These are phyloP conservation scores for Enteromius viviparus DNA, from an alignment of 2,797 vertebrate species.

Conservation along the genomic window DNA sequence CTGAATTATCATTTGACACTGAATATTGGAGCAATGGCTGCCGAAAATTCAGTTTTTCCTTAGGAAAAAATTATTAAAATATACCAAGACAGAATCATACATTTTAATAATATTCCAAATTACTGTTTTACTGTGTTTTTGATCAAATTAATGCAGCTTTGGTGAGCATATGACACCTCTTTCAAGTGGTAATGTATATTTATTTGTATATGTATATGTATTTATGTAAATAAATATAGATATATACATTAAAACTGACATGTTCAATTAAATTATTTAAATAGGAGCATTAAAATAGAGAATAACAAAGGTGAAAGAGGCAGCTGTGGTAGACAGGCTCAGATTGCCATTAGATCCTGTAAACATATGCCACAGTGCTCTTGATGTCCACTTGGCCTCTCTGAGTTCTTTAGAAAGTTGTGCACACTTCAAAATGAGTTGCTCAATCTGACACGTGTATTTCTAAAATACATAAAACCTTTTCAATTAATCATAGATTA, in stretches of 20 bases:
- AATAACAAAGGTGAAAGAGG: slow-evolving; percentile 13
- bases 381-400: slow-evolving; percentile 64
- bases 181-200: background rate
- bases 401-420: slow-evolving; percentile 23
- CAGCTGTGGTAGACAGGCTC: slow-evolving; percentile 71
- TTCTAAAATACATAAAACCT: background rate
- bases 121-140: background rate
- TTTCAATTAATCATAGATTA: background rate
- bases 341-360: slow-evolving; percentile 18
- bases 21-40: background rate
- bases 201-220: no score
- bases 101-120: background rate
- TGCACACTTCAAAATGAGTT: slow-evolving; percentile 3
- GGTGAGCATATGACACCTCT: background rate
- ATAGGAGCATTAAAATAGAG: background rate
- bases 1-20: background rate
- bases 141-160: background rate
- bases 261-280: background rate
- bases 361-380: slow-evolving; percentile 73
- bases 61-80: background rate
- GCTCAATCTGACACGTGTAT: background rate
- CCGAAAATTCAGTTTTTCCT: background rate
- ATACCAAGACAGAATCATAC: background rate
- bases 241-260: background rate
- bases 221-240: background rate